Conservation (phyloP, 2,113 vertebrate genomes). For the Trogon surrucura region DNA sequence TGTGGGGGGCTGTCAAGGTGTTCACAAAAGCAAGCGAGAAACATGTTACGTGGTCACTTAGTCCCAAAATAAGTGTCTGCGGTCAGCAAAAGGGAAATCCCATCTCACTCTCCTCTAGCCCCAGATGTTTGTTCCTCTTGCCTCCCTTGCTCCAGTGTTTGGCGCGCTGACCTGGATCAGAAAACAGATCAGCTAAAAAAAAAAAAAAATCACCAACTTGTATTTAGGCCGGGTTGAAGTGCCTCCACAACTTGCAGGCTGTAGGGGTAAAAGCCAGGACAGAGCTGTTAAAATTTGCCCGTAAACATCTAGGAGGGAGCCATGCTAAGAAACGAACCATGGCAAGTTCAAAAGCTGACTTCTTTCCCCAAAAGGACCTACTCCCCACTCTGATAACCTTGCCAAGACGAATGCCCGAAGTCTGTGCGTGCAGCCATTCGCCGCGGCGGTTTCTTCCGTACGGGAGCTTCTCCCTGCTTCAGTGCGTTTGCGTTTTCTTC, state of each 20-base stretch:
- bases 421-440: not conserved
- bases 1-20: not conserved
- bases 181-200: not conserved
- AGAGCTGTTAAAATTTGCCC: not conserved
- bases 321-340: not conserved
- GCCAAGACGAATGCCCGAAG: accelerated
- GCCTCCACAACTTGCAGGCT: not conserved
- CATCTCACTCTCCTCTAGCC: not conserved
- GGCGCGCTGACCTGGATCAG: not conserved
- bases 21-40: not conserved
- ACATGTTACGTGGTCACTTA: not conserved
- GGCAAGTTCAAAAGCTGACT: not conserved
- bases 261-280: not conserved
- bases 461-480: not conserved
- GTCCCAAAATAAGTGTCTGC: not conserved
- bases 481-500: not conserved
- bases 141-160: not conserved
- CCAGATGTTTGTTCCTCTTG: not conserved
- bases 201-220: not conserved
- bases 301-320: not conserved
- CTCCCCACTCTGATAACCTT: not conserved
- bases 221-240: not conserved
- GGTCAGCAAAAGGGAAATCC: not conserved
- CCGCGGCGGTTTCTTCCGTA: not conserved
- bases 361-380: not conserved